phyloP scores from a whole-genome alignment of 1,140 invertebrate species.

The Drosophila melanica region DNA sequence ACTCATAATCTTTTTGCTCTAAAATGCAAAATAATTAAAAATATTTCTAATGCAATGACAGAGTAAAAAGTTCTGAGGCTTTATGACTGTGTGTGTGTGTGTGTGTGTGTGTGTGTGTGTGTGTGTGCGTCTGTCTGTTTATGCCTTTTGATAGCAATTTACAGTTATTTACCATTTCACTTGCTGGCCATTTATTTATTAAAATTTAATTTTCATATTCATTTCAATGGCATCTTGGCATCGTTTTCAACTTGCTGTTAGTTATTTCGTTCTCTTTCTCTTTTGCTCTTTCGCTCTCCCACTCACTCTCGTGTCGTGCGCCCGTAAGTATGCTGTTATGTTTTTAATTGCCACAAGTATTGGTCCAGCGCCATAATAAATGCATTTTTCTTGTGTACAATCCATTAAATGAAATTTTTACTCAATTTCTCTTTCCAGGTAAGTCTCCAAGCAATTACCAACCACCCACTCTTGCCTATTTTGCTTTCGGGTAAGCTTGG shows the following conservation, averaged over 20 bases:
- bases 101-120: conserved; percentile 3
- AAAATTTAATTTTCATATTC: conserved; percentile 31
- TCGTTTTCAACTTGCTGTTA: conserved; percentile 5
- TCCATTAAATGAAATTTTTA: conserved; percentile 25
- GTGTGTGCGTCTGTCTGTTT: background rate
- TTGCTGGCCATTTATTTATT: conserved; percentile 31
- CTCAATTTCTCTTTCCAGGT: conserved; percentile 29
- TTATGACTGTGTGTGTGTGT: conserved; percentile 1
- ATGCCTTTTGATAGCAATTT: conserved; percentile 41
- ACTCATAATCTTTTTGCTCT: conserved; percentile 8
- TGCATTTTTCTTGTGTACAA: conserved; percentile 12
- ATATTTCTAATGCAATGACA: conserved; percentile 37
- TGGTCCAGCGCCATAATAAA: conserved; percentile 11
- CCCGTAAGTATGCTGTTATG: conserved; percentile 22
- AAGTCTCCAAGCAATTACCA: conserved; percentile 15
- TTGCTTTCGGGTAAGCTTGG: conserved; percentile 19
- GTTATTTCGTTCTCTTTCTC: background rate
- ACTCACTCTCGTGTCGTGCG: background rate
- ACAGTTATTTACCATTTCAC: conserved; percentile 29
- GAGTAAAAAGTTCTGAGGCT: conserved; percentile 16
- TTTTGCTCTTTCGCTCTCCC: background rate
- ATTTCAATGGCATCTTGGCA: conserved; percentile 26
- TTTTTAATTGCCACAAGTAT: conserved; percentile 18
- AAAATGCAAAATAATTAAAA: conserved; percentile 68
- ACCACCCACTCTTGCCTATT: background rate